A percentile compares a stretch with the other conserved stretches of the same genome.
These are phyloP conservation scores for Araneus ventricosus DNA, from an alignment of 1,140 invertebrate species.

Conservation along the genomic window DNA sequence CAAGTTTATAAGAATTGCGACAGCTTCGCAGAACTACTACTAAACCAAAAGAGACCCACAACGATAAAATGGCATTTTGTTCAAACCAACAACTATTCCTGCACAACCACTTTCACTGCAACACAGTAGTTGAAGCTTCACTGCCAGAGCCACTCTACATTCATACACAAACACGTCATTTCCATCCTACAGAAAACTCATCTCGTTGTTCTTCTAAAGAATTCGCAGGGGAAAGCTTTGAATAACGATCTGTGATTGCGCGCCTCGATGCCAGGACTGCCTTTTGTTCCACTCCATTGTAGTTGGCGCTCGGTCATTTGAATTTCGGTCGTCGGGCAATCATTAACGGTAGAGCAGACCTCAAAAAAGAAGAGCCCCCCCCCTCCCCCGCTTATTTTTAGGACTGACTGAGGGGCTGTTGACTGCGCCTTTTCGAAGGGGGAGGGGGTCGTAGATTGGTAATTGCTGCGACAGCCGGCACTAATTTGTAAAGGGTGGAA, in stretches of 20 bases:
- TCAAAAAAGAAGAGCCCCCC: conserved; percentile 44
- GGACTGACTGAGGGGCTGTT: conserved; percentile 34
- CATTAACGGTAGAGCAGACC: conserved; percentile 55
- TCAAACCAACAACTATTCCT: not conserved
- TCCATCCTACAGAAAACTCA: not conserved
- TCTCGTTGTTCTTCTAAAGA: conserved; percentile 19
- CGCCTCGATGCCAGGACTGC: conserved; percentile 1
- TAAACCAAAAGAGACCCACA: too few species aligned
- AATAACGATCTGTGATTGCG: conserved; percentile 39
- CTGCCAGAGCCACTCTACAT: not conserved
- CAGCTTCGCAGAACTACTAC: too few species aligned
- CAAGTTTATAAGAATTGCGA: too few species aligned
- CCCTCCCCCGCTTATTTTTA: not conserved
- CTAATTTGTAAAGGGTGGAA: conserved; percentile 50
- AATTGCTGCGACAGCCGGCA: conserved; percentile 64
- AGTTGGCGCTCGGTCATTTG: not conserved
- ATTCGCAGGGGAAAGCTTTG: not conserved
- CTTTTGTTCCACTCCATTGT: conserved; percentile 54
- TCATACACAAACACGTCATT: conserved; percentile 11
- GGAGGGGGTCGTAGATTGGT: conserved; percentile 23
- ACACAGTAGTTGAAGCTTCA: not conserved
- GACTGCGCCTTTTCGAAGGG: conserved; percentile 4
- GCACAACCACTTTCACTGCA: not conserved
- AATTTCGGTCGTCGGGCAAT: conserved; percentile 41
- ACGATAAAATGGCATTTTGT: not conserved